Evolutionary conservation across 2,888 invertebrate genomes (phyloP).

Genomic region (Trachelus iudaicus): DNA sequence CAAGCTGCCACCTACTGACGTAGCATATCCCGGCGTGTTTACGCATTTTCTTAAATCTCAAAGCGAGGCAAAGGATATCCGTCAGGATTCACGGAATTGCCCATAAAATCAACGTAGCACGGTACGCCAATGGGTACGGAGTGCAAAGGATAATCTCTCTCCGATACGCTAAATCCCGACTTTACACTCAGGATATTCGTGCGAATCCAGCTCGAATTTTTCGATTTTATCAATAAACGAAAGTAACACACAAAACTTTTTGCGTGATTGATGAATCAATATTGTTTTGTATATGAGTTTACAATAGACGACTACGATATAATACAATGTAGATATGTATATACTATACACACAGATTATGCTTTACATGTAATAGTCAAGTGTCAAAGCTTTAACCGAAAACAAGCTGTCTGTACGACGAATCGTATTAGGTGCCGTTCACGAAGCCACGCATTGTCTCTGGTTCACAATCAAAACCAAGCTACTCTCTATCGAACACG

Average conservation of each 20-base stretch:
- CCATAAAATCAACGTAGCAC: not conserved
- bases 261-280: not conserved
- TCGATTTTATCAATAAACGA: not conserved
- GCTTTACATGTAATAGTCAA: too few species aligned
- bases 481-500: too few species aligned
- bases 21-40: not conserved
- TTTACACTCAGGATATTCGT: not conserved
- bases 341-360: too few species aligned
- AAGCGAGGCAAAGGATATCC: not conserved
- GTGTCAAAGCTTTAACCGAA: too few species aligned
- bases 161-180: not conserved
- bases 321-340: not conserved
- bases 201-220: not conserved
- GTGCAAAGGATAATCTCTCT: not conserved
- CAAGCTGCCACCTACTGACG: not conserved
- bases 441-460: too few species aligned
- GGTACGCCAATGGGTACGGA: not conserved
- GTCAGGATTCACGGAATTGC: not conserved
- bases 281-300: not conserved
- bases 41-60: not conserved
- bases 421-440: too few species aligned
- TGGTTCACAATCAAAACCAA: too few species aligned
- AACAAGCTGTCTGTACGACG: too few species aligned
- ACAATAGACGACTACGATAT: not conserved
- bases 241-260: not conserved